Percentiles rank a stretch among this genome's conserved stretches.
phyloP scores from a whole-genome alignment of 2,888 invertebrate species.

The Drosophila nr. perissopoda region DNA sequence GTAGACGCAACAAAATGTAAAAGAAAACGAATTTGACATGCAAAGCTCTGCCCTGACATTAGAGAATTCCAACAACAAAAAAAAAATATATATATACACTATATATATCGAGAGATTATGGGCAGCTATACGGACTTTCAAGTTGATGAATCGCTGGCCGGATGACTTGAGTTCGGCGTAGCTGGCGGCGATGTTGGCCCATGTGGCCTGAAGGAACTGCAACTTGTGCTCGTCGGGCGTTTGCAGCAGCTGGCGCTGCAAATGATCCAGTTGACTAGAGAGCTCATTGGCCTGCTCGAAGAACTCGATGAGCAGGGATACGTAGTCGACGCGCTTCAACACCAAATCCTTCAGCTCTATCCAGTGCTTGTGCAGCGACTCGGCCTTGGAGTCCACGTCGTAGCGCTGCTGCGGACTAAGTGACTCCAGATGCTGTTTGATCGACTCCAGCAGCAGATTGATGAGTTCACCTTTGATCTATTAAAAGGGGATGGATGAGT shows the following conservation, averaged over 20 bases:
- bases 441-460: slow-evolving; percentile 87
- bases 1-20: not conserved
- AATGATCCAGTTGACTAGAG: slow-evolving; percentile 88
- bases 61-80: slow-evolving; percentile 65
- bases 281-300: slow-evolving; percentile 89
- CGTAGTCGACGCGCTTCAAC: slow-evolving; percentile 88
- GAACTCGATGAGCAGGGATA: slow-evolving; percentile 89
- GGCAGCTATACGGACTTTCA: slow-evolving; percentile 84
- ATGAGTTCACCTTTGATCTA: slow-evolving; percentile 89
- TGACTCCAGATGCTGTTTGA: slow-evolving; percentile 88
- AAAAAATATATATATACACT: not conserved
- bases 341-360: slow-evolving; percentile 87
- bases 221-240: slow-evolving; percentile 87
- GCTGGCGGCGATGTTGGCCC: slow-evolving; percentile 88
- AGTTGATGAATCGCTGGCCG: slow-evolving; percentile 88
- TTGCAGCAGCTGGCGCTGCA: slow-evolving; percentile 87
- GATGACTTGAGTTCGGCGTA: slow-evolving; percentile 89
- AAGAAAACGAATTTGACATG: slow-evolving; percentile 38
- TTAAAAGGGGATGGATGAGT: slow-evolving; percentile 45
- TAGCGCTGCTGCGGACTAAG: slow-evolving; percentile 88
- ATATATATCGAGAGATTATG: slow-evolving; percentile 4
- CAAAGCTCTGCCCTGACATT: slow-evolving; percentile 44
- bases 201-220: slow-evolving; percentile 85
- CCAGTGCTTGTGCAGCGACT: slow-evolving; percentile 88
- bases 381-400: slow-evolving; percentile 88